A percentile compares a stretch with the other conserved stretches of the same genome.
These are phyloP conservation scores for Tenebrio molitor DNA, from an alignment of 1,140 invertebrate species.

Conservation along the genomic window DNA sequence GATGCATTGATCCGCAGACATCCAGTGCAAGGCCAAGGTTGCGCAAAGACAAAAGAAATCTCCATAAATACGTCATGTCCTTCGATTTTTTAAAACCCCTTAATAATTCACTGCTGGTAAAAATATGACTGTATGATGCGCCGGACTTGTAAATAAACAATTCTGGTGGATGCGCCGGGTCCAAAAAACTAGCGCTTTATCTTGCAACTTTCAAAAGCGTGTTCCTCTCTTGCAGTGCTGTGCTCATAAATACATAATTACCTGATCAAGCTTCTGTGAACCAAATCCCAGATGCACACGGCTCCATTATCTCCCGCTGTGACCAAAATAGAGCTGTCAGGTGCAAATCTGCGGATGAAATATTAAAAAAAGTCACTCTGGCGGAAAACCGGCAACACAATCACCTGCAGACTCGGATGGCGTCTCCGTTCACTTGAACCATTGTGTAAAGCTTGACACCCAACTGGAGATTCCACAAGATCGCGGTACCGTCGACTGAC, in stretches of 20 bases:
- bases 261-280: slow-evolving; percentile 74
- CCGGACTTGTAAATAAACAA: background rate
- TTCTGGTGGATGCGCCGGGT: slow-evolving; percentile 24
- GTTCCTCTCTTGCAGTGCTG: background rate
- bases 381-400: background rate
- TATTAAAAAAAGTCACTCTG: slow-evolving; percentile 17
- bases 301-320: slow-evolving; percentile 83
- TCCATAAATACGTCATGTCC: too few species aligned
- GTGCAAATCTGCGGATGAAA: slow-evolving; percentile 72
- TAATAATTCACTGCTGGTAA: too few species aligned
- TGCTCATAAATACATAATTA: background rate
- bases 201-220: too few species aligned
- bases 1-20: too few species aligned
- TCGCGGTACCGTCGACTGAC: slow-evolving; percentile 80
- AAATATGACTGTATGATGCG: too few species aligned
- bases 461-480: slow-evolving; percentile 79
- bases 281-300: slow-evolving; percentile 81
- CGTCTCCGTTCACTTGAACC: slow-evolving; percentile 75
- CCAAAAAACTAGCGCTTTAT: too few species aligned
- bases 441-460: slow-evolving; percentile 74
- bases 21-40: too few species aligned
- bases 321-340: slow-evolving; percentile 75
- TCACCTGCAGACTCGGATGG: slow-evolving; percentile 75
- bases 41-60: too few species aligned
- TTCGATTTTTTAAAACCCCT: too few species aligned